phyloP scores from a whole-genome alignment of 1,140 invertebrate genomes.

The Cherax destructor region DNA sequence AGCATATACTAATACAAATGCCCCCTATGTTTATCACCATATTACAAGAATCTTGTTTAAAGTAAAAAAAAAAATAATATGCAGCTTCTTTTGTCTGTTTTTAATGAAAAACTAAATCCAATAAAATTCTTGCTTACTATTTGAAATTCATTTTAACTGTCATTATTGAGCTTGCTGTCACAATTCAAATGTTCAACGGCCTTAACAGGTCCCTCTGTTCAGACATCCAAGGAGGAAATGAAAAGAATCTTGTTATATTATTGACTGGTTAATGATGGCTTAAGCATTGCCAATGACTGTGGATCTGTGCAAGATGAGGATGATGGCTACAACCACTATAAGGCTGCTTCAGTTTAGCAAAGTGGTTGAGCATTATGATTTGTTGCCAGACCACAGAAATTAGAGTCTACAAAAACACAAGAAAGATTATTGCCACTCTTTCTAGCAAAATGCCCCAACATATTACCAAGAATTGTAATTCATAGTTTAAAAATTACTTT shows the following conservation, averaged over 20 bases:
- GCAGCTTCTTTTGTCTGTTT: background rate
- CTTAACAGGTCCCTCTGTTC: background rate
- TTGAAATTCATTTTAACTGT: background rate
- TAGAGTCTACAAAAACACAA: background rate
- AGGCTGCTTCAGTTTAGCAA: background rate
- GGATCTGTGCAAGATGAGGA: conserved; percentile 11
- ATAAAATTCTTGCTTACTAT: background rate
- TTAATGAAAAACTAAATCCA: background rate
- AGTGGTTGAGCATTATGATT: background rate
- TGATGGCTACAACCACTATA: background rate
- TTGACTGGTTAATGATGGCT: background rate
- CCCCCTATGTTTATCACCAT: background rate
- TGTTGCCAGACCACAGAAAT: background rate
- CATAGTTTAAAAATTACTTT: background rate
- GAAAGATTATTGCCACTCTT: background rate
- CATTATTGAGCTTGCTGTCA: background rate
- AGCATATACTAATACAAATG: background rate
- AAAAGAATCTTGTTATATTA: background rate
- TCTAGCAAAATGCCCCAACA: background rate
- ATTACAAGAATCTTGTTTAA: background rate
- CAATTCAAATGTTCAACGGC: background rate
- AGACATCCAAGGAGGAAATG: background rate
- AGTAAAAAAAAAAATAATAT: background rate
- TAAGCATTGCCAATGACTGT: background rate
- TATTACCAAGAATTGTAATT: background rate